Evolutionary conservation across 2,113 vertebrate genomes (phyloP).

Genomic region (Pseudorasbora parva): DNA sequence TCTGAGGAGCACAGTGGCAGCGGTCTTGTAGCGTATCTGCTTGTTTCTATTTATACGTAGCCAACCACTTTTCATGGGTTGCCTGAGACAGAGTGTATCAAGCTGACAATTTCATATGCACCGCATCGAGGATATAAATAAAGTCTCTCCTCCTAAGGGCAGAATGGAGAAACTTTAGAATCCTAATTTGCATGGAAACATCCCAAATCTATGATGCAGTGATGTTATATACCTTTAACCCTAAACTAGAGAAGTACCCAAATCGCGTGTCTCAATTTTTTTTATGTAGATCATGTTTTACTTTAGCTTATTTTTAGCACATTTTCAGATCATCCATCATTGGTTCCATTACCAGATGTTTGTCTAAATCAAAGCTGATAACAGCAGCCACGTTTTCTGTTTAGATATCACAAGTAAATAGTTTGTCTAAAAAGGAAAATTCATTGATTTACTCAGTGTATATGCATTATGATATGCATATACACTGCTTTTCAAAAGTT

Average conservation of each 20-base stretch:
- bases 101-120: slow-evolving; percentile 47
- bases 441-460: no score
- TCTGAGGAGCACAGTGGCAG: neutral
- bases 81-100: slow-evolving; percentile 43
- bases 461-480: no score
- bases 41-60: slow-evolving; percentile 50
- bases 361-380: neutral
- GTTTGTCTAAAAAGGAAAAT: neutral
- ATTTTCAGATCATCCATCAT: slow-evolving; percentile 1
- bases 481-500: neutral
- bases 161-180: slow-evolving; percentile 28
- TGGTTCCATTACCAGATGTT: neutral
- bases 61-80: slow-evolving; percentile 18
- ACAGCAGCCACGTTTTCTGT: neutral
- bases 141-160: slow-evolving; percentile 22
- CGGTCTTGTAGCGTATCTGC: neutral
- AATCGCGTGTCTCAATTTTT: neutral
- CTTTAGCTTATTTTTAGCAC: neutral
- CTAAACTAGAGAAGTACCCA: slow-evolving; percentile 10
- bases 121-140: slow-evolving; percentile 43
- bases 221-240: slow-evolving; percentile 13
- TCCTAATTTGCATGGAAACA: slow-evolving; percentile 44
- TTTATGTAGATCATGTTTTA: slow-evolving; percentile 27
- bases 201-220: slow-evolving; percentile 37
- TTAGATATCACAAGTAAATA: neutral